phyloP scores from a whole-genome alignment of 2,888 invertebrate species.

The Drosophila multiciliata region DNA sequence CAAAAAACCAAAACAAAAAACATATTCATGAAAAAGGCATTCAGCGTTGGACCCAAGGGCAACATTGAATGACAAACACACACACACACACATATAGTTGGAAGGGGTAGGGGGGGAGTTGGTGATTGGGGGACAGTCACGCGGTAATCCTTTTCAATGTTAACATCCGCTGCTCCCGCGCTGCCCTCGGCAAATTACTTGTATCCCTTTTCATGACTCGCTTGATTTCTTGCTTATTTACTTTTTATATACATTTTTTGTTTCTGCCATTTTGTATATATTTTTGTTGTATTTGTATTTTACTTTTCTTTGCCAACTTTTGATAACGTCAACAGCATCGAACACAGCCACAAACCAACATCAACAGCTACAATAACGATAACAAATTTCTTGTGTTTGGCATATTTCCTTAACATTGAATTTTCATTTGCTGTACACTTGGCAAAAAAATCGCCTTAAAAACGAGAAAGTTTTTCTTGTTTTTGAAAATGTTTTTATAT shows the following conservation, averaged over 20 bases:
- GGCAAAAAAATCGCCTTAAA: neutral
- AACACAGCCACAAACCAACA: constrained; percentile 71
- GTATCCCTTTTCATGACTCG: constrained; percentile 77
- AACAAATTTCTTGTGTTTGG: constrained; percentile 35
- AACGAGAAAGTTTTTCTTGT: neutral
- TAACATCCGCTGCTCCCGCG: constrained; percentile 71
- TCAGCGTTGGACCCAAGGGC: constrained; percentile 54
- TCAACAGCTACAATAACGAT: constrained; percentile 31
- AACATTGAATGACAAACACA: constrained; percentile 48
- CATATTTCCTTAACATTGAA: constrained; percentile 59
- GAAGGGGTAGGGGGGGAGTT: neutral
- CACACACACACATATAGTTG: neutral
- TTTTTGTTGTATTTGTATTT: constrained; percentile 6
- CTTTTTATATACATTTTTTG: constrained; percentile 6
- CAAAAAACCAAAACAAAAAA: constrained; percentile 15
- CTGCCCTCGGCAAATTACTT: constrained; percentile 79
- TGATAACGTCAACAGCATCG: constrained; percentile 80
- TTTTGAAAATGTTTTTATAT: neutral
- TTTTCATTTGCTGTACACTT: constrained; percentile 61
- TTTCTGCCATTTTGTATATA: neutral
- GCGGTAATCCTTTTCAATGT: constrained; percentile 81
- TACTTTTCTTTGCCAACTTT: constrained; percentile 56
- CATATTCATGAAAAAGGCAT: constrained; percentile 59
- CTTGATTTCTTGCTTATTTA: constrained; percentile 55
- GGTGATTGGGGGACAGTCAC: constrained; percentile 24